Base-by-base conservation (phyloP, 1,140 invertebrate species). In the Bombus balteatus region DNA sequence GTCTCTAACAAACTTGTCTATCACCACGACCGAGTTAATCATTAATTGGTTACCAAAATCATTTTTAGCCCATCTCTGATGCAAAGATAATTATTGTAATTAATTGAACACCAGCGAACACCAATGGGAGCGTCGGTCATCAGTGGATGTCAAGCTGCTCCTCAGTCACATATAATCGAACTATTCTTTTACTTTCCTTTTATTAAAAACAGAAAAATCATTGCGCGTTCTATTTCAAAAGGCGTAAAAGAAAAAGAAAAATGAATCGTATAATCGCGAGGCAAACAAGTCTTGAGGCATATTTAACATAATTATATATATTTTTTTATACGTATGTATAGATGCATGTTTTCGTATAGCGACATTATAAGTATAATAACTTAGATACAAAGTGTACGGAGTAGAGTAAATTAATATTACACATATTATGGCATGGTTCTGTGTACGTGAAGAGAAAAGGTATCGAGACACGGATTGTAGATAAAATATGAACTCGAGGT, bases 331-430 rank as follows among this genome's bases (percentile, higher is more conserved):
- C 88, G 87, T 62, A 87, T 79, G 79, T 85, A 73, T 88, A 87
- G 66, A 81, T 91, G 81, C 79, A 86, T 91, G 72, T 87, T 87
- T 37, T 80, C 59, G 81, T 86, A 86, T 87, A 87, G 79, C 72
- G 73, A 88, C 82, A 87, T 90, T 75, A 83, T 91, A 88, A 77
- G 79, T 91, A 90, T 91, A 91, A 89, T 87, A 88, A 90, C 85
- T 91, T 89, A 91, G 82, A 79, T 89, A 91, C 86, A 91, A 92
- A 93, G 83, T 71, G 82, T 90, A 84, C 83, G 81, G 87, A 87
- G 65, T 90, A 90, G 86, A 80, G 87, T 91, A 84, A 78, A 93
- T 92, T 93, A 92, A 89, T 91, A 83, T 84, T 92, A 92, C 84
- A 92, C 81, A 90, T 73, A 59, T 87, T 85, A 87, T 87, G 86